Evolutionary conservation across 2,113 vertebrate genomes (phyloP), one percentile per base, ranked within the genome.

Genomic region (Xerus inauris): DNA sequence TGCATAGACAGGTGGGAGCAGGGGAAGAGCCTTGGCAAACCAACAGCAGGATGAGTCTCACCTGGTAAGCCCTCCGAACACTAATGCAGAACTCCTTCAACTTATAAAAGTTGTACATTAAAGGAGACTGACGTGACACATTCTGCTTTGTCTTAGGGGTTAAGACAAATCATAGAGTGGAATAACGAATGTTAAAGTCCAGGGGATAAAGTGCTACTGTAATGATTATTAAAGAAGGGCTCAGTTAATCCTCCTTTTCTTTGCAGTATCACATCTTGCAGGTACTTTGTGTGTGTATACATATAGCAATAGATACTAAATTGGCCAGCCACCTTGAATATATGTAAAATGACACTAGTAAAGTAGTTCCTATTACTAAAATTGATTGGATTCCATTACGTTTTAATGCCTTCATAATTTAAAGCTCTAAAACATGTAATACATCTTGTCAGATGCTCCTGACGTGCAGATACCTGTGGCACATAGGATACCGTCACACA

Each of bases 371-470:
- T 82, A 69, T 94, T 97, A 96, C 24, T 85, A 47, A 91, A 98
- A 96, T 84, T 94, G 97, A 95, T 96, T 94, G 89, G n/a, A 10
- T 96, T 79, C 54, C 91, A 64, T 95, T 97, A 96, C 1, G 0
- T 72, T 95, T 94, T 97, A 97, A 97, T 94, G 75, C 89, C 95
- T 93, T 91, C 65, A 94, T 96, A 96, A 96, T 97, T 93, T 97
- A 94, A 97, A 97, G 89, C 91, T 95, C 91, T 97, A 96, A 96
- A 93, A 91, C 89, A 83, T 57, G 89, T 84, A 93, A 95, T 95
- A 95, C 54, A 85, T 98, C 97, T 96, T 92, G 86, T 97, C 93
- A 96, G 95, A 69, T 81, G 54, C 76, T 76, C 62, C 76, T 94
- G 94, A 84, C 96, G 77, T 40, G n/a, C 71, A 85, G 79, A 89